These are phyloP conservation scores for Cyanoderma ruficeps DNA, from an alignment of 2,113 vertebrate genomes.

Conservation along the genomic window DNA sequence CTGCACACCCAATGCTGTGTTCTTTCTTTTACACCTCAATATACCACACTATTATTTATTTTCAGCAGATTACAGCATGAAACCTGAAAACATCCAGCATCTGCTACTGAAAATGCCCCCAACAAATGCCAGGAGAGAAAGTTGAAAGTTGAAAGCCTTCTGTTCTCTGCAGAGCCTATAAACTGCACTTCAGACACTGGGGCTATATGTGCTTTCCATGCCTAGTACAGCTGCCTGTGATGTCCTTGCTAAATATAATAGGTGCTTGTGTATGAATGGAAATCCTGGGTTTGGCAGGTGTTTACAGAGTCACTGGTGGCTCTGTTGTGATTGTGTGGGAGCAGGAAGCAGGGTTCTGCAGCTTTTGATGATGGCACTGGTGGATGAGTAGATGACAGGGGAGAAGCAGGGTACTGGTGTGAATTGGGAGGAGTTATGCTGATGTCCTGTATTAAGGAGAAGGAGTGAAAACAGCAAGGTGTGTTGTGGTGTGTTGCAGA, in stretches of 20 bases:
- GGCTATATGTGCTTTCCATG: neutral
- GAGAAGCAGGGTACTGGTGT: neutral
- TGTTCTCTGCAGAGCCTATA: neutral
- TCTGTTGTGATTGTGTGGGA: neutral
- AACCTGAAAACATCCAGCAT: neutral
- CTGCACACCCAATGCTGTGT: neutral
- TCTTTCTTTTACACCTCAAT: neutral
- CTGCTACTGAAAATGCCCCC: accelerated
- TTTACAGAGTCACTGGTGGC: neutral
- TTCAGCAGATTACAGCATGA: neutral
- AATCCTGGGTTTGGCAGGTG: neutral
- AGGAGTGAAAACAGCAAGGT: neutral
- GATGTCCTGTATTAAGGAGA: neutral
- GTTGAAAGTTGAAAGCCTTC: neutral
- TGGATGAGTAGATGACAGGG: neutral
- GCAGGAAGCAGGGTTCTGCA: neutral
- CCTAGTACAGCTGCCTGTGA: neutral
- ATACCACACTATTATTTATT: neutral
- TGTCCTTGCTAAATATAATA: neutral
- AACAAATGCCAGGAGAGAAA: neutral
- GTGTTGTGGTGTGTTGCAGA: neutral
- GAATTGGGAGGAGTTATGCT: neutral
- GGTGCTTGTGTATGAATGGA: neutral
- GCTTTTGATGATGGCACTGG: neutral
- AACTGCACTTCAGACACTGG: neutral